Base-by-base conservation (phyloP, 1,140 invertebrate species). In the Sycophaga agraensis region DNA sequence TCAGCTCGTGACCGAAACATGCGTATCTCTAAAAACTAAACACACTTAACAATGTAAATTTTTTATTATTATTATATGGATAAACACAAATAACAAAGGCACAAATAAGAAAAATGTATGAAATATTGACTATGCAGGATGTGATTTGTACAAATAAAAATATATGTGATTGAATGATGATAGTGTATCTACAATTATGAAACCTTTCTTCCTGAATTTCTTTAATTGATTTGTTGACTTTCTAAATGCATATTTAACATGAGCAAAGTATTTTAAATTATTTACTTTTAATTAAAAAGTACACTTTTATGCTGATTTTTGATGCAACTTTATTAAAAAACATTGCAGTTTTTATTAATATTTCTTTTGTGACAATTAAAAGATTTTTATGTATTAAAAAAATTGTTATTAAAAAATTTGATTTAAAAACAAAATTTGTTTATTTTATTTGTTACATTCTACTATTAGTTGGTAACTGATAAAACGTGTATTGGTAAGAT, bases 161-260 rank as follows among this genome's bases (percentile, higher is more conserved):
- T 46, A 49, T 56, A 56, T 24, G 51, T 50, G 37, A 56, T 31
- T 56, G 51, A 56, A 26, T 51, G 46, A 63, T 63, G 61, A 58
- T 16, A 35, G 53, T 63, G 54, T 57, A 63, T 58, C 46, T 63
- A 57, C 46, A 63, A 46, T 22, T 43, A 58, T 57, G 19, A 57
- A 63, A 63, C 61, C 61, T 28, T 63, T 63, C 61, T 63, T 63
- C 61, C 61, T 63, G 61, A 63, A 61, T 61, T 37, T 40, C 31
- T 46, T 53, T 12, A 54, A 57, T 19, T 49, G 42, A 62, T 43
- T 19, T 54, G n/a, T 14, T 58, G 26, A 12, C 14, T 39, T 21
- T 48, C 8, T 19, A 1, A 35, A 9, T 17, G 12, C 37, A 22
- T 7, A 14, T 6, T 11, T 22, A 24, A 39, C 7, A 28, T 28